Evolutionary conservation across 1,140 invertebrate species (phyloP).

Genomic region (Anastrepha ludens): DNA sequence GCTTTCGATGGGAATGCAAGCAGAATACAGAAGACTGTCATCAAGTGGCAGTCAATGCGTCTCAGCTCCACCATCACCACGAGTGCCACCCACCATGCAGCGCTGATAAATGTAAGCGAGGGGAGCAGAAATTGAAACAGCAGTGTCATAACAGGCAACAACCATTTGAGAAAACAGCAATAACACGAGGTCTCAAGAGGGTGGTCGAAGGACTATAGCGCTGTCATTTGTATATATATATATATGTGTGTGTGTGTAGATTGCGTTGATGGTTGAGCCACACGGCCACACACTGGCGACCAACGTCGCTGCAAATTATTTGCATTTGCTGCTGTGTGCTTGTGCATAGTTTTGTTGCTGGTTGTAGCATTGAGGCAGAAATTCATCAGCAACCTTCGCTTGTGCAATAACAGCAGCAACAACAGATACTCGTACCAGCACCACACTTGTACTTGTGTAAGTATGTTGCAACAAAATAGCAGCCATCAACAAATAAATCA

Average conservation of each 20-base stretch:
- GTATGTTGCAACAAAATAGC: not conserved
- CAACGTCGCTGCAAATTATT: not conserved
- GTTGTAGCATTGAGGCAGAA: not conserved
- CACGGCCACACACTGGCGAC: not conserved
- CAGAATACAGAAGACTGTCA: slow-evolving; percentile 14
- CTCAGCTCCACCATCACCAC: not conserved
- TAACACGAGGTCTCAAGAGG: not conserved
- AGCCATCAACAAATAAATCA: slow-evolving; percentile 42
- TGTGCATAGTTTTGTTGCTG: not conserved
- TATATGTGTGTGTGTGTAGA: too few species aligned
- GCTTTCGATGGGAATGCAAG: not conserved
- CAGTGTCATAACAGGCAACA: slow-evolving; percentile 8
- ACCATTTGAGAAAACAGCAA: not conserved
- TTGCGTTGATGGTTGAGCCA: not conserved
- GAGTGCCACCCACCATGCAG: not conserved
- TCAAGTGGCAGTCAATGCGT: slow-evolving; percentile 29
- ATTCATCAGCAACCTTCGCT: not conserved
- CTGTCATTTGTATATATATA: not conserved
- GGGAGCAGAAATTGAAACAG: not conserved
- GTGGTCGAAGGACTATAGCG: not conserved
- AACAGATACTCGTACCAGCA: not conserved
- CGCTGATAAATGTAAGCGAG: not conserved
- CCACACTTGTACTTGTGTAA: too few species aligned
- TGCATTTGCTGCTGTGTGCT: not conserved
- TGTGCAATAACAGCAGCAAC: not conserved